Conservation (phyloP, 2,888 invertebrate species). For the Pseudococcus jackbeardsleyi region DNA sequence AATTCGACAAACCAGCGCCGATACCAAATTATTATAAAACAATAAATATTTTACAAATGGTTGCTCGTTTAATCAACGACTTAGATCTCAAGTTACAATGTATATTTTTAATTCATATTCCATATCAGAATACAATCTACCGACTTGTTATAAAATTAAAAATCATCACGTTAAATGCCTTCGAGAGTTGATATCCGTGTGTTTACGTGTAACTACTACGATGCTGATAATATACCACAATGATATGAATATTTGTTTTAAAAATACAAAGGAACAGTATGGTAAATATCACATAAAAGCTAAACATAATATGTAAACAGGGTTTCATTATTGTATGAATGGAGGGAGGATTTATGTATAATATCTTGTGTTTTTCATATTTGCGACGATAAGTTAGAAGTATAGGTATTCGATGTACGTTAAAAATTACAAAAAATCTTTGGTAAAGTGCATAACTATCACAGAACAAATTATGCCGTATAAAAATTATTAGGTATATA, state of each 20-base stretch:
- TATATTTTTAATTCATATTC: constrained; percentile 31
- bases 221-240: constrained; percentile 34
- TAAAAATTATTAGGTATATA: constrained; percentile 48
- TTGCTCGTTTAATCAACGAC: background rate
- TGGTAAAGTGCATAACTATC: constrained; percentile 61
- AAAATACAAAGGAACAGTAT: constrained; percentile 54
- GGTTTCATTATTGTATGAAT: constrained; percentile 15
- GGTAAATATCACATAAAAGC: constrained; percentile 49
- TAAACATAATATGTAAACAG: constrained; percentile 39
- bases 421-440: constrained; percentile 56
- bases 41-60: background rate
- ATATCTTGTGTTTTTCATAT: background rate
- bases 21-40: constrained; percentile 25
- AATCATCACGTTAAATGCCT: constrained; percentile 51
- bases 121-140: constrained; percentile 29
- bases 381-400: background rate
- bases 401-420: background rate
- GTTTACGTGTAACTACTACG: background rate
- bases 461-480: constrained; percentile 51
- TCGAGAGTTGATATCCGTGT: constrained; percentile 31
- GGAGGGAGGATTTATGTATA: background rate
- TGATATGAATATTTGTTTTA: constrained; percentile 42
- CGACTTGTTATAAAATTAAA: constrained; percentile 33
- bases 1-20: constrained; percentile 33
- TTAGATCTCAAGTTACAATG: background rate